These are phyloP conservation scores for Stenodera caucasica DNA, from an alignment of 2,888 invertebrate species.

Conservation along the genomic window DNA sequence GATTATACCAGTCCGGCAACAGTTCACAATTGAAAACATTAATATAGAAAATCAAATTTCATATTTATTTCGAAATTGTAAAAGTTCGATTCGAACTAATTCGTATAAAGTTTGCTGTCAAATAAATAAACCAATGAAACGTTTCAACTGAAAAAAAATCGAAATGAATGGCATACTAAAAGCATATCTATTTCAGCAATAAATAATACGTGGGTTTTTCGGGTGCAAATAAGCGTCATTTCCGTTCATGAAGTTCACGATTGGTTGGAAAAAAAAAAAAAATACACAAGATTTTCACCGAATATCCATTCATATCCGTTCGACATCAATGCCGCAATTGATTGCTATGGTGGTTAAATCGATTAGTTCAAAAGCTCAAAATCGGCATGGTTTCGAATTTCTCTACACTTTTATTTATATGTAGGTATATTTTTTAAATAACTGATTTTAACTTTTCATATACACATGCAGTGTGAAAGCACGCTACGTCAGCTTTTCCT, in stretches of 20 bases:
- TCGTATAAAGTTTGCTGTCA: background rate
- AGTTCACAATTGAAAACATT: too few species aligned
- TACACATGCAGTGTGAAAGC: background rate
- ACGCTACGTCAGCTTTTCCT: background rate
- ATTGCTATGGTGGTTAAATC: background rate
- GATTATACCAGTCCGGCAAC: too few species aligned
- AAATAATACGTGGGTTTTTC: background rate
- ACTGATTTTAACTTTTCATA: background rate
- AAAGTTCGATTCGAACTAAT: background rate
- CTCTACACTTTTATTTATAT: too few species aligned
- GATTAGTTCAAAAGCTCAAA: background rate
- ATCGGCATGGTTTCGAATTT: too few species aligned
- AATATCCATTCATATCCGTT: background rate
- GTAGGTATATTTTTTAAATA: too few species aligned
- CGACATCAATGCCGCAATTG: background rate
- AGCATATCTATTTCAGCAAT: conserved; percentile 3
- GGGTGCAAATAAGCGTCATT: conserved; percentile 3
- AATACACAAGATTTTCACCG: background rate
- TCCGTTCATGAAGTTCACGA: background rate
- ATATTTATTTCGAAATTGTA: too few species aligned
- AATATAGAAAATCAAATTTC: too few species aligned
- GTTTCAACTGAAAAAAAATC: background rate
- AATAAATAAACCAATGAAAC: background rate
- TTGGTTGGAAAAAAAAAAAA: background rate
- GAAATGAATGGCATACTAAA: background rate